phyloP scores from a whole-genome alignment of 2,113 vertebrate genomes.

The Pavo muticus region DNA sequence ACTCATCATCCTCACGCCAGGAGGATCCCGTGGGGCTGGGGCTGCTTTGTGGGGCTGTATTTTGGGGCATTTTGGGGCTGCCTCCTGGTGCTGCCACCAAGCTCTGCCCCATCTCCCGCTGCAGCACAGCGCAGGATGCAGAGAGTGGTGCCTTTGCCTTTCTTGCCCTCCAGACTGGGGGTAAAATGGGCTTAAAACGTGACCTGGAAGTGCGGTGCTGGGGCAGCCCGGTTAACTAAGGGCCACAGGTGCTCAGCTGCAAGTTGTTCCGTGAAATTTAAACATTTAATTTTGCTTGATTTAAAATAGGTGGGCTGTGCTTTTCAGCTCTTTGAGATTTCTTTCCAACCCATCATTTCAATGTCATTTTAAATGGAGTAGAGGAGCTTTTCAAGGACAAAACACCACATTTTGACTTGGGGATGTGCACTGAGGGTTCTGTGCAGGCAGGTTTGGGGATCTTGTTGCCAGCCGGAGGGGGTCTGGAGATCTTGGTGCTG shows the following conservation, averaged over 20 bases:
- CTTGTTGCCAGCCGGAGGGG: not conserved
- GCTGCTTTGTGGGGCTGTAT: not conserved
- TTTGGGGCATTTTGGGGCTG: not conserved
- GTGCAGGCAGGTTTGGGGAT: not conserved
- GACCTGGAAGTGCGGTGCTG: not conserved
- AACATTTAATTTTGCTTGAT: not conserved
- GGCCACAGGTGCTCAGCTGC: not conserved
- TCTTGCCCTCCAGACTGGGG: not conserved
- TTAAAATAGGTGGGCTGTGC: not conserved
- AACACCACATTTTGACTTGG: not conserved
- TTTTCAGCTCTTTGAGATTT: not conserved
- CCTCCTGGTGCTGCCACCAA: not conserved
- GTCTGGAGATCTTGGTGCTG: not conserved
- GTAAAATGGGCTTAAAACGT: not conserved
- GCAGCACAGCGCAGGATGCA: rapidly evolving
- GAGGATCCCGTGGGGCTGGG: not conserved
- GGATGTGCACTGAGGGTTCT: not conserved
- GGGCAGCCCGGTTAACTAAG: not conserved
- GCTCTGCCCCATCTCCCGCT: no score
- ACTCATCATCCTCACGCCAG: not conserved
- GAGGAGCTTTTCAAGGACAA: not conserved
- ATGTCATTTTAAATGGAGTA: not conserved
- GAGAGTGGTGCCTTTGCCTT: not conserved
- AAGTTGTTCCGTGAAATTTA: not conserved
- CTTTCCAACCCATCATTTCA: not conserved